Evolutionary conservation across 2,113 vertebrate species (phyloP), one percentile per base, ranked within the genome.

Genomic region (Cygnus buccinator): DNA sequence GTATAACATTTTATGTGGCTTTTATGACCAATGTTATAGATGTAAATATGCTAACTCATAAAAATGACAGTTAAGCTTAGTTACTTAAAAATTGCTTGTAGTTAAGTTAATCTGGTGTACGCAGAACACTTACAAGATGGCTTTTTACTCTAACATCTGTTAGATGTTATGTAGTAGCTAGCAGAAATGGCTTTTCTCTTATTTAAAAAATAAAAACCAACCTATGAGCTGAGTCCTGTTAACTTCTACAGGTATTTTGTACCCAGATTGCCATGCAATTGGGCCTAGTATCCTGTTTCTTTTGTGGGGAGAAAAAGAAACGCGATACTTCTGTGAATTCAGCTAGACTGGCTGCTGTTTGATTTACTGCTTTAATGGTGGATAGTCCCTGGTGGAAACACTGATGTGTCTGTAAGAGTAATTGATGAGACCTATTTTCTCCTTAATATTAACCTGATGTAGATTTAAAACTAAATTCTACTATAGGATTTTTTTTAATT

Each of bases 361-460:
- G 59, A 58, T 95, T 71, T 77, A n/a, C 75, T 90, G 90, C 72
- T 94, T 94, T 81, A 43, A 20, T 44, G 50, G 81, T 96, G 68
- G 72, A 86, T 91, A 89, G 92, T 95, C 57, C 83, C 54, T 93
- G 37, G 37, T 84, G 59, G 90, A 90, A 90, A 83, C 85, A 94
- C 70, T 94, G 94, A 86, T 94, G 90, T 94, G 70, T 80, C 68
- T 66, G 31, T 66, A 37, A 50, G 62, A 74, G n/a, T 66, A 55
- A 86, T 44, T n/a, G 28, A 48, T 66, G 29, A 93, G 61, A 78
- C 44, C 80, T 89, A 3, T 72, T 79, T 94, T 82, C 71, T 92
- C 83, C 81, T 92, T 70, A 54, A 26, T 67, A 63, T 79, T 91
- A 91, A 92, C 77, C 77, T 84, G 35, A 35, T 93, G 73, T 83